Evolutionary conservation across 1,140 invertebrate genomes (phyloP), one percentile per base, ranked within the genome.

Genomic region (Papilio helenus): DNA sequence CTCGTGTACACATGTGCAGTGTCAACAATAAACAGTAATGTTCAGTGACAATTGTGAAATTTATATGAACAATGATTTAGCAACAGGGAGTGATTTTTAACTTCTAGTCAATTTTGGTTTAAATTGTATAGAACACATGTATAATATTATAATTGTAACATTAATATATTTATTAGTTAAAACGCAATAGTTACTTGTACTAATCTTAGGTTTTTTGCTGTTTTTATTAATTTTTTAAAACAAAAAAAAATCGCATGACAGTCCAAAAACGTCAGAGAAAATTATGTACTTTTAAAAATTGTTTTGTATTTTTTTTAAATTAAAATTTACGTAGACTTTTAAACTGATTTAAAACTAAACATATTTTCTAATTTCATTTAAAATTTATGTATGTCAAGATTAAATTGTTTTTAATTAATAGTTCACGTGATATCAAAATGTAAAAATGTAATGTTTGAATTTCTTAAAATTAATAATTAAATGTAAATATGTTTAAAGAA

Each of bases 21-120:
- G 49, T 55, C 9, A 49, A 16, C n/a, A 51, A n/a, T 51, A 51
- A 51, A 51, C 16, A 14, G 16, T 18, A 55, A 55, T 55, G n/a
- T 55, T 55, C 23, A 26, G 61, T 68, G 61, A 68, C 2, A 29
- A 68, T 29, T 68, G 26, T 68, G 61, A 68, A 68, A 29, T 29
- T 34, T 16, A 68, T 68, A 65, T 29, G 16, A 65, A 29, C 26
- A 68, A 29, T 16, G 12, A 16, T 68, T 68, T 26, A n/a, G 9
- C n/a, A 58, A 29, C 26, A 55, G n/a, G 51, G 18, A n/a, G n/a
- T 55, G n/a, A 55, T 55, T 55, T n/a, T 20, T 20, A 20, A 20
- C n/a, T n/a, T 55, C 51, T 55, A 20, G 51, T 20, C 51, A 55
- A 55, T 18, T 55, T 55, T 55, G 51, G n/a, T 55, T 55, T 18